Evolutionary conservation across 2,113 vertebrate species (phyloP).

Genomic region (Nerophis ophidion): DNA sequence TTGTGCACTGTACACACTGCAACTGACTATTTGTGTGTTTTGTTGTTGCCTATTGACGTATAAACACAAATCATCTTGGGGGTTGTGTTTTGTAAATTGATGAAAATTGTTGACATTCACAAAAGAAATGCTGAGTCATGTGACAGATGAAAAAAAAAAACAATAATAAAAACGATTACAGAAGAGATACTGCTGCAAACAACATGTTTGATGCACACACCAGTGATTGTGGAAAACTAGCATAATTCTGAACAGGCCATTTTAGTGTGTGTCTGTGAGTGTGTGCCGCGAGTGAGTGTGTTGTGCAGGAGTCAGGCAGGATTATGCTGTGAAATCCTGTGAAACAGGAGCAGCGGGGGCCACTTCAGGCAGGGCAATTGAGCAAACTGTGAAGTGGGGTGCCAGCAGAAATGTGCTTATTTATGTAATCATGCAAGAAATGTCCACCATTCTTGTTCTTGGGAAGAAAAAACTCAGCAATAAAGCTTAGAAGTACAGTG

Average conservation of each 20-base stretch:
- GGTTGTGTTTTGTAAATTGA: slow-evolving; percentile 51
- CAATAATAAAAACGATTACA: not conserved
- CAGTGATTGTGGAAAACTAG: not conserved
- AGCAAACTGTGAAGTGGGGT: slow-evolving; percentile 41
- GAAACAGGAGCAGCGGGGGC: slow-evolving; percentile 52
- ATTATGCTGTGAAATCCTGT: slow-evolving; percentile 55
- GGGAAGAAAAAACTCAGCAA: slow-evolving; percentile 45
- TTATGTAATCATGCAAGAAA: slow-evolving; percentile 67
- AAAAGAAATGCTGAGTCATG: slow-evolving; percentile 61
- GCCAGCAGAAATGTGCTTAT: slow-evolving; percentile 53
- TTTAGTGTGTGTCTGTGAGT: not conserved
- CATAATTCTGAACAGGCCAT: too few species aligned
- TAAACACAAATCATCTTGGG: slow-evolving; percentile 19
- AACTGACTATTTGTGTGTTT: slow-evolving; percentile 6
- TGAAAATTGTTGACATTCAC: slow-evolving; percentile 52
- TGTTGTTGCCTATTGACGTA: slow-evolving; percentile 33
- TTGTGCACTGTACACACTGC: too few species aligned
- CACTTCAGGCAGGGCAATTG: slow-evolving; percentile 49
- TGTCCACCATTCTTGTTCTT: slow-evolving; percentile 51
- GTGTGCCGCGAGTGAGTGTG: slow-evolving; percentile 13
- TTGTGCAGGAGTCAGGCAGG: slow-evolving; percentile 50
- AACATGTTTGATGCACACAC: not conserved
- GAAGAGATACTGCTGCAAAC: not conserved
- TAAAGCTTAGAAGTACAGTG: slow-evolving; percentile 64
- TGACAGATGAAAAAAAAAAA: slow-evolving; percentile 6